phyloP scores from a whole-genome alignment of 2,888 invertebrate genomes.

The Antheraea assamensis region DNA sequence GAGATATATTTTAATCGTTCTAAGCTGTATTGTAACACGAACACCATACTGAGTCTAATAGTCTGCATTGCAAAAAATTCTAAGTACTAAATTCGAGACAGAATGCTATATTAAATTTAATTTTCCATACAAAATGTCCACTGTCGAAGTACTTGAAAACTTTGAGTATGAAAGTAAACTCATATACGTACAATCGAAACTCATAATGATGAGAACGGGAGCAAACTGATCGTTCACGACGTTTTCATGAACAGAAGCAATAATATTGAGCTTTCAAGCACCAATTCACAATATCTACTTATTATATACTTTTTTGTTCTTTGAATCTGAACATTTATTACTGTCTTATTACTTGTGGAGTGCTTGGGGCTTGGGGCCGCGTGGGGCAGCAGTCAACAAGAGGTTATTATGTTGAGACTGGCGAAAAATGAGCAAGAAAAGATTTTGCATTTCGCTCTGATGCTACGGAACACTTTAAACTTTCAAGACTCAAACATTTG shows the following conservation, averaged over 20 bases:
- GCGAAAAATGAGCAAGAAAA: conserved; percentile 75
- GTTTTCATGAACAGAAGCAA: conserved; percentile 53
- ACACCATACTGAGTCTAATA: background rate
- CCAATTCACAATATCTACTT: conserved; percentile 75
- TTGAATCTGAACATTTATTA: conserved; percentile 79
- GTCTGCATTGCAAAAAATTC: background rate
- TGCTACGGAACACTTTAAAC: conserved; percentile 47
- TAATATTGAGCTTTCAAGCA: conserved; percentile 70
- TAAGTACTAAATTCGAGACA: background rate
- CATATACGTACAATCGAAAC: conserved; percentile 42
- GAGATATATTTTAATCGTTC: background rate
- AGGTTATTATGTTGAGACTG: conserved; percentile 78
- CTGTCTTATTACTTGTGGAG: conserved; percentile 79
- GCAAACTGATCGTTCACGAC: conserved; percentile 49
- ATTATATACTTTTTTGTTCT: conserved; percentile 74
- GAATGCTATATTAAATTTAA: background rate
- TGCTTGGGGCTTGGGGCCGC: conserved; percentile 61
- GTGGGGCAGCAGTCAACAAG: conserved; percentile 71
- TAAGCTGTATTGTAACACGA: background rate
- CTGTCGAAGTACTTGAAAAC: conserved; percentile 32
- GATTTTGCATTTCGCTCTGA: conserved; percentile 61
- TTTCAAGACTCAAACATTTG: conserved; percentile 42
- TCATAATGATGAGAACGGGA: conserved; percentile 49
- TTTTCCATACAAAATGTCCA: background rate
- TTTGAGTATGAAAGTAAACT: conserved; percentile 33